phyloP scores from a whole-genome alignment of 2,113 vertebrate genomes.

The Dissostichus mawsoni region DNA sequence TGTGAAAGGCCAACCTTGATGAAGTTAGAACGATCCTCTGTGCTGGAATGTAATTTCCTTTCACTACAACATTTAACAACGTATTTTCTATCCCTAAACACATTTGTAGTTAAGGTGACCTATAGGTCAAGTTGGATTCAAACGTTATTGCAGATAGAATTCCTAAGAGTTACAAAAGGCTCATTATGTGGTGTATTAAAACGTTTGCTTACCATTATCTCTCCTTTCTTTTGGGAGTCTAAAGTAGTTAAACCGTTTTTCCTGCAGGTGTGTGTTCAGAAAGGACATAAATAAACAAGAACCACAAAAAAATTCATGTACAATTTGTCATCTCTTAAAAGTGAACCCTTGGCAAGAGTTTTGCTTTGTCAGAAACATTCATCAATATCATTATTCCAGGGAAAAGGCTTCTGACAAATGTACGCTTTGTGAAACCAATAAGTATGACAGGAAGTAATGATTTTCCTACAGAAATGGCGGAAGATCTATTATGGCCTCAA shows the following conservation, averaged over 20 bases:
- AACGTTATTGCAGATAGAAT: not conserved
- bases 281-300: not conserved
- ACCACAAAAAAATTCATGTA: not conserved
- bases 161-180: not conserved
- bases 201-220: not conserved
- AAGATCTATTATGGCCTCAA: not conserved
- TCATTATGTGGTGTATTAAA: not conserved
- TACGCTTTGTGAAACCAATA: not conserved
- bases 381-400: not conserved
- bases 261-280: not conserved
- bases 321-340: not conserved
- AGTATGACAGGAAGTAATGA: not conserved
- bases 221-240: not conserved
- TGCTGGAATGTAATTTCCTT: constrained; percentile 27
- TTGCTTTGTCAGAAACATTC: not conserved
- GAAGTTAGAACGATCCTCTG: constrained; percentile 8
- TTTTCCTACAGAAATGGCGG: no score
- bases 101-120: not conserved
- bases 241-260: not conserved
- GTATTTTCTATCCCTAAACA: not conserved
- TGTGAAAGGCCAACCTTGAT: constrained; percentile 53
- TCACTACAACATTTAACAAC: not conserved
- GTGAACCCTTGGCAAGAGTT: not conserved
- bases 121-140: constrained; percentile 1
- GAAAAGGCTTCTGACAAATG: not conserved